Conservation (phyloP, 2,113 vertebrate genomes). For the Mesocricetus auratus region DNA sequence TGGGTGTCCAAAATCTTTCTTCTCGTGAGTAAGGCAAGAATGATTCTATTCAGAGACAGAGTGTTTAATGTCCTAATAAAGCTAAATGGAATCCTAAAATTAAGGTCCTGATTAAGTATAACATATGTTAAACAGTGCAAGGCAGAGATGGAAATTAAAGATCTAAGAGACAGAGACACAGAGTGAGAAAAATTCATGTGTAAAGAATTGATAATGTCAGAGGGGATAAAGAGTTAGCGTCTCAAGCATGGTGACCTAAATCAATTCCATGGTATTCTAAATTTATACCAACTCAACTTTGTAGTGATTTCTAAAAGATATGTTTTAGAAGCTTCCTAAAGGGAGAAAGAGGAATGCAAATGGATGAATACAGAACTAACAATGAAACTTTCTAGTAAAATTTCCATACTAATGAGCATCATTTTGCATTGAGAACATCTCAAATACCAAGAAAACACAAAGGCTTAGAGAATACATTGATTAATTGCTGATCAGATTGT, state of each 20-base stretch:
- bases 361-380: not conserved
- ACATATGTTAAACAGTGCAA: not conserved
- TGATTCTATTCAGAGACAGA: too few species aligned
- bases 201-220: not conserved
- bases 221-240: not conserved
- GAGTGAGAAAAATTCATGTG: not conserved
- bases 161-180: not conserved
- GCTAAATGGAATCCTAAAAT: too few species aligned
- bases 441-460: not conserved
- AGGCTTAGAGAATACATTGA: not conserved
- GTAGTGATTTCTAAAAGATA: not conserved
- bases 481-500: not conserved
- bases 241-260: not conserved
- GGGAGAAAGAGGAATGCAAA: not conserved
- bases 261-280: not conserved
- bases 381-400: not conserved
- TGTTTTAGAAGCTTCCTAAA: not conserved
- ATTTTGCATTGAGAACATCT: not conserved
- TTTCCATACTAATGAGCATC: not conserved
- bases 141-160: not conserved
- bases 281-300: not conserved
- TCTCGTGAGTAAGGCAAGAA: not conserved
- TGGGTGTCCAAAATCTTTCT: not conserved
- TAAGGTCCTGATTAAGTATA: too few species aligned
- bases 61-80: too few species aligned